Percentiles rank a stretch among this genome's conserved stretches.
phyloP scores from a whole-genome alignment of 2,797 vertebrate species.

The Argyrosomus regius region DNA sequence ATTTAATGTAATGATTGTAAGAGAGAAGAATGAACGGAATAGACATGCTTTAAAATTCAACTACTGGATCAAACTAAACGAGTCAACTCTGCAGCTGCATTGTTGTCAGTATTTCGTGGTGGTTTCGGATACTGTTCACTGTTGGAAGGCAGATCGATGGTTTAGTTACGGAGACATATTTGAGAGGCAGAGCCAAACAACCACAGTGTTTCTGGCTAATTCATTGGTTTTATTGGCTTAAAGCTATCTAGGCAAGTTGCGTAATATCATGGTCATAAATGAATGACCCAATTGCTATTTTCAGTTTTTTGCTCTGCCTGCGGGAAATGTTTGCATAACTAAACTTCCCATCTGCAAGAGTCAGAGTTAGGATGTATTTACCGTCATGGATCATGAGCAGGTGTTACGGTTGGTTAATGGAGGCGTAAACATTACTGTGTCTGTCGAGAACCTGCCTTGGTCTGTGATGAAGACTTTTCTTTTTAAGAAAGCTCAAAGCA shows the following conservation, averaged over 20 bases:
- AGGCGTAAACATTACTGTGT: not conserved
- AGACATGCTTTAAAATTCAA: not conserved
- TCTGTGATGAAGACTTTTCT: not conserved
- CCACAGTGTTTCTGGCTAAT: constrained; percentile 4
- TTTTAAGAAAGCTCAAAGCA: constrained; percentile 14
- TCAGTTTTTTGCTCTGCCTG: constrained; percentile 10
- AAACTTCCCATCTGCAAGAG: not conserved
- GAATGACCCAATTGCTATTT: not conserved
- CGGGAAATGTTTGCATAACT: constrained; percentile 23
- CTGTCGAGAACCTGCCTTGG: not conserved
- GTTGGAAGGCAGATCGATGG: not conserved
- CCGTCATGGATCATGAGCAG: constrained; percentile 14
- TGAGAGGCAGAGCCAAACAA: constrained; percentile 27
- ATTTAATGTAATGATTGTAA: constrained; percentile 47
- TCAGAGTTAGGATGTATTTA: constrained; percentile 10
- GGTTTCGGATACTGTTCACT: constrained; percentile 15
- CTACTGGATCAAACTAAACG: constrained; percentile 46
- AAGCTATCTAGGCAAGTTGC: not conserved
- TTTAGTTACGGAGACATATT: constrained; percentile 3
- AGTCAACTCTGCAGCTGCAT: constrained; percentile 25
- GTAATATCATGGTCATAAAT: not conserved
- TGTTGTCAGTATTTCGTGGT: constrained; percentile 40
- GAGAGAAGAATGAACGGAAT: constrained; percentile 19
- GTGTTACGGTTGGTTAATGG: constrained; percentile 17
- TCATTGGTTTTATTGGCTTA: not conserved